These are phyloP conservation scores for Lateolabrax maculatus DNA, from an alignment of 2,797 vertebrate genomes.

Conservation along the genomic window DNA sequence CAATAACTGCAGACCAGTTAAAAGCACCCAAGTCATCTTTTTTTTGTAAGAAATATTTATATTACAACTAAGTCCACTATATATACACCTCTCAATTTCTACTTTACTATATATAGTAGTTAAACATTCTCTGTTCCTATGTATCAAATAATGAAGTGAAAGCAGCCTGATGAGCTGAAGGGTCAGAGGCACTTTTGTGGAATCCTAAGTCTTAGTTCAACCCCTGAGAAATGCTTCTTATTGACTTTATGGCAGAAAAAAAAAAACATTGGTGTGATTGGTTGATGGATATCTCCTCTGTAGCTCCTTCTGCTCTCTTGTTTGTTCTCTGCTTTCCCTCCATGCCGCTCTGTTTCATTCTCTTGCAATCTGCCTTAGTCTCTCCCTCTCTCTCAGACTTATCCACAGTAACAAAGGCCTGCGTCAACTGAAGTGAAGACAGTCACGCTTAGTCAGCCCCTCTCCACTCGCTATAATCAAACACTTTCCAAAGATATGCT, in stretches of 20 bases:
- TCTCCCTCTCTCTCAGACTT: constrained; percentile 33
- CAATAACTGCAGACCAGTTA: neutral
- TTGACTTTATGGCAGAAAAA: neutral
- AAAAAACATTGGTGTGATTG: neutral
- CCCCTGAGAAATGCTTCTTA: constrained; percentile 1
- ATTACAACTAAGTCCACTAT: neutral
- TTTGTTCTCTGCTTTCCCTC: constrained; percentile 43
- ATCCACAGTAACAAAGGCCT: constrained; percentile 55
- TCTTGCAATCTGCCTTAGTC: constrained; percentile 30
- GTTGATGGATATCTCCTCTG: constrained; percentile 24
- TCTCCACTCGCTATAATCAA: constrained; percentile 61
- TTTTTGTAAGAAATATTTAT: neutral
- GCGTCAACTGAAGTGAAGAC: constrained; percentile 49
- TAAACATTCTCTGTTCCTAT: neutral
- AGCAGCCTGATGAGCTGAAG: neutral
- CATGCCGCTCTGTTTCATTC: constrained; percentile 26
- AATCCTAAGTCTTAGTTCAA: constrained; percentile 1
- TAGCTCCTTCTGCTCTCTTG: constrained; percentile 34
- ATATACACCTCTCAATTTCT: neutral
- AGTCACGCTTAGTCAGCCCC: constrained; percentile 63
- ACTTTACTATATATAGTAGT: neutral
- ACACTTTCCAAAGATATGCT: constrained; percentile 67
- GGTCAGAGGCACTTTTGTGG: neutral
- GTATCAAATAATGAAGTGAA: too few species aligned
- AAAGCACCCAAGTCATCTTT: neutral